Base-by-base conservation (phyloP, 1,140 invertebrate genomes). In the Drosophila jambulina region DNA sequence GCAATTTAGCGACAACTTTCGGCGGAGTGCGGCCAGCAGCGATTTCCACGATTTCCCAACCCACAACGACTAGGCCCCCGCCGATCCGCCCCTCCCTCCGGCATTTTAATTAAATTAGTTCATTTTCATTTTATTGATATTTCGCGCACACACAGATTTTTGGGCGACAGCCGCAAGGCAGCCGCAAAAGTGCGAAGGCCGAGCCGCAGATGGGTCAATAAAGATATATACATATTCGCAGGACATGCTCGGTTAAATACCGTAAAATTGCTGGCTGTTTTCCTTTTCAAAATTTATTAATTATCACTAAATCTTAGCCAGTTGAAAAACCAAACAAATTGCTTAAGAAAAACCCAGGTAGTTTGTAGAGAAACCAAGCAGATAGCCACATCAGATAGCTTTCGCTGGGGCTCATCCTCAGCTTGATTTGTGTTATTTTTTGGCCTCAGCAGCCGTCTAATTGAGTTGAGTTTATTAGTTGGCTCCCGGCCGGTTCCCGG, bases 41-140 rank as follows among this genome's bases (percentile, higher is more conserved):
- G 45, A 17, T 48, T 48, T 48, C 9, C 46, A 48, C 46, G 43
- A 75, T 75, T 75, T 56, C 49, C 64, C 58, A 34, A 46, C 53
- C n/a, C 32, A 19, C 10, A 17, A 19, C 48, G 19, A 48, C 53
- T 21, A 36, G 15, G 34, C 15, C 15, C 32, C 10, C 40, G 21
- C 8, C 23, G 25, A 38, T 29, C 36, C 27, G 42, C 27, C 45
- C 13, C 49, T 56, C 53, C 45, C 38, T 29, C 5, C 48, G 48
- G 51, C 46, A 57, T 54, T 87, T 87, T 88, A 88, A 87, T 87
- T 83, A 75, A 87, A 87, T 88, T 88, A 88, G 80, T 78, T 86
- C 76, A 71, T 83, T 88, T 78, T 75, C 76, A 68, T 83, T 84
- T 84, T 81, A 75, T 84, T 74, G 69, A 87, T 79, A 75, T 79